Conservation (phyloP, 2,888 invertebrate species). For the Melipona beecheii region DNA sequence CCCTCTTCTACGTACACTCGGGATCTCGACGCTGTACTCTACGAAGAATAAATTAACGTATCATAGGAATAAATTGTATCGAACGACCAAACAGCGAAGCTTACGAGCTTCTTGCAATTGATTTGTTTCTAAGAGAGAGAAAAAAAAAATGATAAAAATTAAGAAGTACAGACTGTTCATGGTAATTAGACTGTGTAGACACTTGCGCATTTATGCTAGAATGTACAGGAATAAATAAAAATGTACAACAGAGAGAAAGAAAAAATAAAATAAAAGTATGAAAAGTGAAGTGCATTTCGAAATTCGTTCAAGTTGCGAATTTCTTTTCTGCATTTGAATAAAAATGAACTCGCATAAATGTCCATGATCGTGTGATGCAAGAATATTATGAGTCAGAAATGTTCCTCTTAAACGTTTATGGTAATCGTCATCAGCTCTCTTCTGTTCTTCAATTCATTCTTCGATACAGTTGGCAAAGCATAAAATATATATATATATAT, state of each 20-base stretch:
- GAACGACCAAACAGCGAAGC: slow-evolving; percentile 7
- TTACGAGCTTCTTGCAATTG: not conserved
- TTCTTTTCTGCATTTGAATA: not conserved
- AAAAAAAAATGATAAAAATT: not conserved
- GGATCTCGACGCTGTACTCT: slow-evolving; percentile 53
- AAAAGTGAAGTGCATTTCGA: not conserved
- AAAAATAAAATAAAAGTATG: too few relatives aligned
- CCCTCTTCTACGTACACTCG: slow-evolving; percentile 21
- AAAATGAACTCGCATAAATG: not conserved
- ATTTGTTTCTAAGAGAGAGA: not conserved
- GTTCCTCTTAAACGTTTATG: slow-evolving; percentile 2
- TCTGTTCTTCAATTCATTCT: not conserved
- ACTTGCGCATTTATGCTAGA: too few relatives aligned
- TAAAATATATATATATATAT: slow-evolving; percentile 15
- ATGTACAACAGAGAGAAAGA: too few relatives aligned
- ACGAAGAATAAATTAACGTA: slow-evolving; percentile 68
- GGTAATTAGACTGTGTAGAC: not conserved
- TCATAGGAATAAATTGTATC: slow-evolving; percentile 51
- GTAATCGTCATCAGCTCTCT: not conserved
- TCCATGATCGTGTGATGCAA: not conserved
- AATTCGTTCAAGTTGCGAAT: not conserved
- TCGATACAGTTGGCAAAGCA: slow-evolving; percentile 6
- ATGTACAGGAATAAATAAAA: too few relatives aligned
- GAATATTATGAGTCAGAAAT: not conserved
- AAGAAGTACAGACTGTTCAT: not conserved